Conservation (phyloP, 2,113 vertebrate genomes). For the Pristiophorus japonicus region DNA sequence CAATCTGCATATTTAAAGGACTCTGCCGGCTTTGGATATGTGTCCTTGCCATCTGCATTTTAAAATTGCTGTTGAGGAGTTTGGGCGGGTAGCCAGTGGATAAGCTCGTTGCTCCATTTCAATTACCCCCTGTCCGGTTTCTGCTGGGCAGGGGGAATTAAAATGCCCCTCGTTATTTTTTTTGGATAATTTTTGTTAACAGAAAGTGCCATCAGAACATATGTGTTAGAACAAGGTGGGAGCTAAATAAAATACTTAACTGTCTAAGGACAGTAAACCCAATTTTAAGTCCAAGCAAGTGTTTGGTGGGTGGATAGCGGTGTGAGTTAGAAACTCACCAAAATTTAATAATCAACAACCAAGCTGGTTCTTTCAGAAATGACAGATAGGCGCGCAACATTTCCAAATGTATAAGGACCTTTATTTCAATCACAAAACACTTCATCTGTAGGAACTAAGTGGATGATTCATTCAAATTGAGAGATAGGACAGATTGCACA, state of each 20-base stretch:
- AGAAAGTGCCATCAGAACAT: not conserved
- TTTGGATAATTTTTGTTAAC: not conserved
- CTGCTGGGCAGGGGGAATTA: not conserved
- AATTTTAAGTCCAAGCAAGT: not conserved
- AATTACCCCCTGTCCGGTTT: not conserved
- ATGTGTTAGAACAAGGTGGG: not conserved
- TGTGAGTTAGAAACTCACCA: too few relatives aligned
- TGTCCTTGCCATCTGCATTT: not conserved
- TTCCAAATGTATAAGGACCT: constrained; percentile 40
- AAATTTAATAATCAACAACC: constrained; percentile 28
- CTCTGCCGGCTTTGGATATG: not conserved
- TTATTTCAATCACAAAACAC: constrained; percentile 39
- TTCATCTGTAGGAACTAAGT: not conserved
- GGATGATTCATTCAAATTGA: not conserved
- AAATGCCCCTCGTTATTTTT: not conserved
- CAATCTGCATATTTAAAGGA: not conserved
- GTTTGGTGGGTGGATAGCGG: not conserved
- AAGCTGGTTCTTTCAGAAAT: constrained; percentile 40
- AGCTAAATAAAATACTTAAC: not conserved
- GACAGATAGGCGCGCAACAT: constrained; percentile 18
- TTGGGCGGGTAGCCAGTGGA: not conserved
- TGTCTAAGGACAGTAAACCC: not conserved
- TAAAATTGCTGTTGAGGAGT: not conserved
- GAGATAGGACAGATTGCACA: not conserved
- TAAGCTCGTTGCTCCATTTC: not conserved